Conservation (phyloP, 1,140 invertebrate genomes). For the Dendrolimus punctatus region DNA sequence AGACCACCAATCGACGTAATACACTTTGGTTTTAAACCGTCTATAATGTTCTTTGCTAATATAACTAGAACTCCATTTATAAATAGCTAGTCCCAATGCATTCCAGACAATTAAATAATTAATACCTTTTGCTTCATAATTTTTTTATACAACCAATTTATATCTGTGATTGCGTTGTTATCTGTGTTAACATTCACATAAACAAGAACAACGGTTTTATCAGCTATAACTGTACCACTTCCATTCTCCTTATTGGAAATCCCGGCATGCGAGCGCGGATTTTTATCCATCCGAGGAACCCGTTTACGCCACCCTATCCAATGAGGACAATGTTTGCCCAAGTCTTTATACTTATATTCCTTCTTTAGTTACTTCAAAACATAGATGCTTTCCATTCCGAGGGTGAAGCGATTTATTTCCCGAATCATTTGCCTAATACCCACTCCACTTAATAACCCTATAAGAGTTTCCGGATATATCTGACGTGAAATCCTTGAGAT, state of each 20-base stretch:
- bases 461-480: conserved; percentile 50
- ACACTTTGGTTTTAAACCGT: no score
- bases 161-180: conserved; percentile 18
- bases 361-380: conserved; percentile 50
- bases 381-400: conserved; percentile 35
- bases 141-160: conserved; percentile 11
- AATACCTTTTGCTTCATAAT: neutral
- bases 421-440: conserved; percentile 60
- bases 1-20: no score
- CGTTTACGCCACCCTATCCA: conserved; percentile 22
- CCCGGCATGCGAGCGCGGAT: conserved; percentile 34
- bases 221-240: conserved; percentile 27
- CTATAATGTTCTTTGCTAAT: no score
- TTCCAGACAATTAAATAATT: no score
- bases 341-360: conserved; percentile 36
- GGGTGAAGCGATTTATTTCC: conserved; percentile 42
- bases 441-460: conserved; percentile 64
- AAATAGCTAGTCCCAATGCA: no score
- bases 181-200: conserved; percentile 15
- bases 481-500: conserved; percentile 57
- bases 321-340: conserved; percentile 51
- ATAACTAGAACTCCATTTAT: no score
- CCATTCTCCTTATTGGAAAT: conserved; percentile 51
- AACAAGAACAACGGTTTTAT: conserved; percentile 25
- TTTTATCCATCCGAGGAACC: conserved; percentile 40